Evolutionary conservation across 2,888 invertebrate species (phyloP).

Genomic region (Acanthopleura granulata): DNA sequence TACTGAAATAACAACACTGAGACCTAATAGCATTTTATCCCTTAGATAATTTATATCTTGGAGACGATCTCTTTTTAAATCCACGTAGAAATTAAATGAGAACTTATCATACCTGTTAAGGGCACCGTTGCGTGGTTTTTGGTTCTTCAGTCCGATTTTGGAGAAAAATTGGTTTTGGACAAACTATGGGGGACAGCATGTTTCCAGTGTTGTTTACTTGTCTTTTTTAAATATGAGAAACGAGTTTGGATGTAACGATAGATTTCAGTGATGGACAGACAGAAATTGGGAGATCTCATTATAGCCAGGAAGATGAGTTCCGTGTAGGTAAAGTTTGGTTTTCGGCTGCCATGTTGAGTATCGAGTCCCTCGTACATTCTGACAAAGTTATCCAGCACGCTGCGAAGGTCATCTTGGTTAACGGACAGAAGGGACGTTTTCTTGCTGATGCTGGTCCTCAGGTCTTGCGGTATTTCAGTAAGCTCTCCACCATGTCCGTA

Average conservation of each 20-base stretch:
- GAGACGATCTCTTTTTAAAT: too few relatives aligned
- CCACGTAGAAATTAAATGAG: too few relatives aligned
- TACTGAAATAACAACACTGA: too few relatives aligned
- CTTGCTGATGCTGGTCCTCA: not conserved
- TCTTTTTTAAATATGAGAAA: conserved; percentile 45
- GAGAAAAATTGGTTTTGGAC: conserved; percentile 53
- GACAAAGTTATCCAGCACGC: conserved; percentile 8
- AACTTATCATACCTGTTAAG: conserved; percentile 6
- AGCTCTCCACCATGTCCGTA: too few relatives aligned
- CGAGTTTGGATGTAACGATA: conserved; percentile 42
- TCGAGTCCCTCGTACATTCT: not conserved
- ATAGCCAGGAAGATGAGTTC: conserved; percentile 20
- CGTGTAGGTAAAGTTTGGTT: conserved; percentile 18
- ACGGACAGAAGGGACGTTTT: not conserved
- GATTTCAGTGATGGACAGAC: conserved; percentile 17
- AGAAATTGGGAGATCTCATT: conserved; percentile 19
- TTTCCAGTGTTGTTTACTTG: conserved; percentile 47
- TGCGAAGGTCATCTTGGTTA: not conserved
- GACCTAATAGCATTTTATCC: too few relatives aligned
- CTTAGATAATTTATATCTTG: too few relatives aligned
- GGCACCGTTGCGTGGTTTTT: not conserved
- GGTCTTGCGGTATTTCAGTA: too few relatives aligned
- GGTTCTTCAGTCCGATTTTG: conserved; percentile 40
- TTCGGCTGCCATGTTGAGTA: not conserved
- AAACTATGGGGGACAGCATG: conserved; percentile 53